phyloP scores from a whole-genome alignment of 2,888 invertebrate species.

The Coenonympha arcania region DNA sequence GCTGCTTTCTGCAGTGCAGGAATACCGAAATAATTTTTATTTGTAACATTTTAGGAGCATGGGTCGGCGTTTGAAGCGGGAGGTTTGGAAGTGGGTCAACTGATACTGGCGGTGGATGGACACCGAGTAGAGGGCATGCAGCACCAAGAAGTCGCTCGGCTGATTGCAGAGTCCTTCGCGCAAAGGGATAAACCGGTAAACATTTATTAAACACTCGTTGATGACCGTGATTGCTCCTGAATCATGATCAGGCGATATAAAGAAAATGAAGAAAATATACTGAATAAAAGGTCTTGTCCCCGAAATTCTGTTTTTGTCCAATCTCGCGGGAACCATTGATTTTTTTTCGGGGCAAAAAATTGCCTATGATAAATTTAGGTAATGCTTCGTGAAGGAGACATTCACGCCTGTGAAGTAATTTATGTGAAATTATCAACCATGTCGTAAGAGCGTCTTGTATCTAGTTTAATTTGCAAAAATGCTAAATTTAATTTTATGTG shows the following conservation, averaged over 20 bases:
- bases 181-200: conserved; percentile 81
- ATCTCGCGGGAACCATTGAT: too few species aligned
- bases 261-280: too few species aligned
- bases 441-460: too few species aligned
- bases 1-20: too few species aligned
- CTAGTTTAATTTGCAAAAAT: too few species aligned
- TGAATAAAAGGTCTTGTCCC: too few species aligned
- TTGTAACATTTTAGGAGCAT: conserved; percentile 80
- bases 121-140: conserved; percentile 84
- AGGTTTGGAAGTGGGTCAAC: conserved; percentile 93
- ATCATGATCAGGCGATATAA: neutral
- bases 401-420: too few species aligned
- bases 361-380: too few species aligned
- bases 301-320: too few species aligned
- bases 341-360: neutral
- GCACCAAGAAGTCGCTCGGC: conserved; percentile 91
- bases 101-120: conserved; percentile 93
- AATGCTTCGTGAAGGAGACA: too few species aligned
- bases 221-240: neutral
- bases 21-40: neutral
- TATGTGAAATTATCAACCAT: too few species aligned
- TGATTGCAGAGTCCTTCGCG: conserved; percentile 95
- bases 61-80: conserved; percentile 95
- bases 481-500: neutral
- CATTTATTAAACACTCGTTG: neutral